Percentiles rank a stretch among this genome's conserved stretches.
phyloP scores from a whole-genome alignment of 2,888 invertebrate genomes.

The Bruchidius siliquastri region DNA sequence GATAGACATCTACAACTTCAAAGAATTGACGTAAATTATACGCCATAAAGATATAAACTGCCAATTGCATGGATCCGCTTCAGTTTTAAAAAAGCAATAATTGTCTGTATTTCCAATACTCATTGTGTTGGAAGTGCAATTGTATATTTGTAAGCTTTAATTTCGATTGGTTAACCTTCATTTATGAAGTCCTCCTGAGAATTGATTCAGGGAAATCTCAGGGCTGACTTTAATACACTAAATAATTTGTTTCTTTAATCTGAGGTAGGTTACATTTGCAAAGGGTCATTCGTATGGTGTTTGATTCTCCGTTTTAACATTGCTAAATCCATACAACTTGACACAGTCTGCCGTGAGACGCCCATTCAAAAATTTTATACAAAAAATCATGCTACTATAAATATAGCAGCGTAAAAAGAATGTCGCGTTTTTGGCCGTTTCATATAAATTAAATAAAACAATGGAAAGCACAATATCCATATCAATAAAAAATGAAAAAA shows the following conservation, averaged over 20 bases:
- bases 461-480: conserved; percentile 38
- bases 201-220: background rate
- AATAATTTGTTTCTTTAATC: background rate
- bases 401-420: conserved; percentile 12
- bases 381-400: conserved; percentile 1
- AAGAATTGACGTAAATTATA: too few species aligned
- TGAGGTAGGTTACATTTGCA: background rate
- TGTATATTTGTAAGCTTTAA: background rate
- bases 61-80: too few species aligned
- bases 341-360: background rate
- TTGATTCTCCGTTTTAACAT: background rate
- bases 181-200: background rate
- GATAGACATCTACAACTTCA: too few species aligned
- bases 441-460: conserved; percentile 23
- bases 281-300: background rate
- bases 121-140: too few species aligned
- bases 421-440: conserved; percentile 42
- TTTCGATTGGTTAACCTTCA: background rate
- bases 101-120: too few species aligned
- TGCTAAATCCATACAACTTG: background rate
- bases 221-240: background rate
- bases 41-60: too few species aligned
- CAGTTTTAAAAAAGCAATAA: too few species aligned
- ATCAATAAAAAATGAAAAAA: conserved; percentile 36
- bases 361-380: background rate